Conservation (phyloP, 2,888 invertebrate species). For the Mythimna vitellina region DNA sequence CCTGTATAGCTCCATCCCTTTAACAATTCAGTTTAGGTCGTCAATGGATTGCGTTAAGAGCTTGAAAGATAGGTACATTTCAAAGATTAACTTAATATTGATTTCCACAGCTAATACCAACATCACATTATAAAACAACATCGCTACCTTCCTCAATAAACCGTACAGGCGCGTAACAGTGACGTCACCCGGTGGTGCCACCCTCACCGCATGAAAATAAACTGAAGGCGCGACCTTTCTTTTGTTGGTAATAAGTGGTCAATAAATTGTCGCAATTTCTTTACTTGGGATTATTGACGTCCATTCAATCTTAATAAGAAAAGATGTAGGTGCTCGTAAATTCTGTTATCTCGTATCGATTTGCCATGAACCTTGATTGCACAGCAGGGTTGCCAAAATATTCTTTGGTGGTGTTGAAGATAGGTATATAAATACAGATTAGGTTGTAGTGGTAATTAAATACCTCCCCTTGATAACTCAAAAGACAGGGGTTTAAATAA, state of each 20-base stretch:
- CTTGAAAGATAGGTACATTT: neutral
- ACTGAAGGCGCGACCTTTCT: constrained; percentile 64
- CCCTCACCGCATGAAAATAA: constrained; percentile 57
- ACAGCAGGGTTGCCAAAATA: constrained; percentile 43
- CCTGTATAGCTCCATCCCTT: no score
- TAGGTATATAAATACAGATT: neutral
- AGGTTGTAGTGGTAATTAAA: neutral
- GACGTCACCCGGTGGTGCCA: constrained; percentile 51
- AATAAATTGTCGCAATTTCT: constrained; percentile 67
- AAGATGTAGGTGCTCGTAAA: constrained; percentile 65
- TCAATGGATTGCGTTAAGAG: no score
- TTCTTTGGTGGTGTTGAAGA: constrained; percentile 6
- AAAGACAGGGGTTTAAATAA: neutral
- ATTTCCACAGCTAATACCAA: constrained; percentile 41
- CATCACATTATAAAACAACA: constrained; percentile 33
- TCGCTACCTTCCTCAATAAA: constrained; percentile 46
- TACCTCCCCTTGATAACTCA: neutral
- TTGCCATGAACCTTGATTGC: constrained; percentile 65
- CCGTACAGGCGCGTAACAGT: constrained; percentile 29
- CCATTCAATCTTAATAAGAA: constrained; percentile 68
- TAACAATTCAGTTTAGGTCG: no score
- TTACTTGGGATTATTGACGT: constrained; percentile 61
- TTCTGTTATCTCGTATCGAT: constrained; percentile 66
- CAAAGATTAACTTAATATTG: constrained; percentile 19
- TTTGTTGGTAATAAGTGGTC: constrained; percentile 66